A percentile compares a stretch with the other conserved stretches of the same genome.
These are phyloP conservation scores for Crossocerus cetratus DNA, from an alignment of 2,888 invertebrate genomes.

Conservation along the genomic window DNA sequence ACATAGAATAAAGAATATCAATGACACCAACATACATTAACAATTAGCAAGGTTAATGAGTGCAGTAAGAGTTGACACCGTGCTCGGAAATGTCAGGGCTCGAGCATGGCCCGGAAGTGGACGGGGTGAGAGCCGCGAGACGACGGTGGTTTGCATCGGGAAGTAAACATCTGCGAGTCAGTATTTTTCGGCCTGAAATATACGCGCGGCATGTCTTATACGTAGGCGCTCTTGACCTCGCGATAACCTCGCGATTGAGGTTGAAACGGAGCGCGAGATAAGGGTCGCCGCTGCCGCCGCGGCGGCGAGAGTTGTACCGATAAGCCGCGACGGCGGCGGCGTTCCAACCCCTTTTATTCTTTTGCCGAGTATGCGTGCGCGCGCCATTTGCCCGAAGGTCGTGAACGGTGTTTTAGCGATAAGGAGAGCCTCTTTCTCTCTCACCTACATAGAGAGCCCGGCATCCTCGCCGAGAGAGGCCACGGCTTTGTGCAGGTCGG, in stretches of 20 bases:
- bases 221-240: slow-evolving; percentile 32
- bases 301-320: slow-evolving; percentile 27
- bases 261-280: slow-evolving; percentile 34
- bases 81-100: too few species aligned
- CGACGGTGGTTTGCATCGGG: neutral
- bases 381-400: slow-evolving; percentile 23
- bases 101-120: too few species aligned
- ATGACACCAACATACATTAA: too few species aligned
- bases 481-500: too few species aligned
- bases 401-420: slow-evolving; percentile 2
- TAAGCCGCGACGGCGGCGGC: slow-evolving; percentile 16
- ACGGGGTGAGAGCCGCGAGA: too few species aligned
- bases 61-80: too few species aligned
- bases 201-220: neutral
- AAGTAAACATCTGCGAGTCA: neutral
- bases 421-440: neutral
- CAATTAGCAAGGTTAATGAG: too few species aligned
- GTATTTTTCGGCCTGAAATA: neutral
- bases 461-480: too few species aligned
- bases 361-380: neutral
- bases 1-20: too few species aligned
- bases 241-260: slow-evolving; percentile 39
- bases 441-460: too few species aligned
- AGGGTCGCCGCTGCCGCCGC: slow-evolving; percentile 23
- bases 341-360: slow-evolving; percentile 13